These are phyloP conservation scores for Macrotus californicus DNA, from an alignment of 2,113 vertebrate genomes.

Conservation along the genomic window DNA sequence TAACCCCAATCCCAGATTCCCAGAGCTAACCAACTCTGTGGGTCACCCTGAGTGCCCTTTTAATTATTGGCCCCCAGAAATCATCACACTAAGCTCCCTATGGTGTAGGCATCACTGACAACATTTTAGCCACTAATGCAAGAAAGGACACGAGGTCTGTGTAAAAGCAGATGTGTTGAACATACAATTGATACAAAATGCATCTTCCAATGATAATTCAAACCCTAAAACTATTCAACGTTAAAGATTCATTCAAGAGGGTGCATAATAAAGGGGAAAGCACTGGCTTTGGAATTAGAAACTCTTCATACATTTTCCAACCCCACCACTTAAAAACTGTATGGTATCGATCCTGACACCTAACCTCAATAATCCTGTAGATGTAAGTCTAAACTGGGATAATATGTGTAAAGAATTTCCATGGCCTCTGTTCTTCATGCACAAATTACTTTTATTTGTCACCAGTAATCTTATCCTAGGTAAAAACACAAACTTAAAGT, in stretches of 20 bases:
- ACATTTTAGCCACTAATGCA: background rate
- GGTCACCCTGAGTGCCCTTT: background rate
- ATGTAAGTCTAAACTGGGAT: background rate
- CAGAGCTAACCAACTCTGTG: background rate
- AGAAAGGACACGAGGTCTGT: background rate
- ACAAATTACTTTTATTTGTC: background rate
- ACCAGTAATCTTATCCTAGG: background rate
- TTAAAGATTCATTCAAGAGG: background rate
- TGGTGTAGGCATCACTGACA: background rate
- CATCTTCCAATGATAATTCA: background rate
- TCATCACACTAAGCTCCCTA: background rate
- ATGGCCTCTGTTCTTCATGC: background rate
- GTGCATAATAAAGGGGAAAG: background rate
- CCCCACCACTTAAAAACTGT: background rate
- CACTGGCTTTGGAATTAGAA: conserved; percentile 5
- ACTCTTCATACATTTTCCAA: background rate
- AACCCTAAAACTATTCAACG: background rate
- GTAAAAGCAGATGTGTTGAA: background rate
- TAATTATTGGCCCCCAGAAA: background rate
- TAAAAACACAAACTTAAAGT: background rate
- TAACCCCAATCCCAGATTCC: background rate
- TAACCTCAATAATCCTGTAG: background rate
- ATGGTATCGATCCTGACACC: background rate
- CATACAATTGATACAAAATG: background rate
- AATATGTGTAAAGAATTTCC: background rate